Evolutionary conservation across 1,140 invertebrate species (phyloP).

Genomic region (Leptinotarsa defecta): DNA sequence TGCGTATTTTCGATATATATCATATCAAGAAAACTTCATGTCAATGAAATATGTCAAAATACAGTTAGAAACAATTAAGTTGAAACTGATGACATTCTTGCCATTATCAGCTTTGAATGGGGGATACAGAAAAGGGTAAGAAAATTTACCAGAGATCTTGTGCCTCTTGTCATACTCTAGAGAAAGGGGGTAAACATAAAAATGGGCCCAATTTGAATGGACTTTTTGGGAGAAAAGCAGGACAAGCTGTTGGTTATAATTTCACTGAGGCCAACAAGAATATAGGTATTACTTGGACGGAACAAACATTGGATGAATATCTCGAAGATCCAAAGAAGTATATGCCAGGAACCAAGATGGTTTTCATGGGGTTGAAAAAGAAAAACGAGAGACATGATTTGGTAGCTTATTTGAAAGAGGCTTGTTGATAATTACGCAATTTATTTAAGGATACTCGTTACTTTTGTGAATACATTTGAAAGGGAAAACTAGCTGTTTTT

Average conservation of each 20-base stretch:
- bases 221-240: slow-evolving; percentile 84
- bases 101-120: not conserved
- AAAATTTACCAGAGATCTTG: slow-evolving; percentile 87
- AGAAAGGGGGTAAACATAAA: slow-evolving; percentile 84
- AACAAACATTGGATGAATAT: slow-evolving; percentile 71
- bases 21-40: too few relatives aligned
- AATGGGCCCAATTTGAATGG: slow-evolving; percentile 88
- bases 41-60: too few relatives aligned
- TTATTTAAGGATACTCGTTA: too few relatives aligned
- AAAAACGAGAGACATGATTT: slow-evolving; percentile 72
- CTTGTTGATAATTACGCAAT: slow-evolving; percentile 1
- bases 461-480: too few relatives aligned
- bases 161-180: slow-evolving; percentile 86
- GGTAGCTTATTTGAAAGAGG: slow-evolving; percentile 66
- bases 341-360: slow-evolving; percentile 86
- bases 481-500: too few relatives aligned
- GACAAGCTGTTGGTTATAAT: slow-evolving; percentile 74
- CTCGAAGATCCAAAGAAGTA: slow-evolving; percentile 80
- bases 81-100: too few relatives aligned
- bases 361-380: slow-evolving; percentile 85
- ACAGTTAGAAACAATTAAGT: too few relatives aligned
- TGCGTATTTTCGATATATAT: too few relatives aligned
- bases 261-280: slow-evolving; percentile 88
- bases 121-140: slow-evolving; percentile 79
- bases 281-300: slow-evolving; percentile 70